Percentiles rank a stretch among this genome's conserved stretches.
Evolutionary conservation across 2,113 vertebrate genomes (phyloP).

Genomic region (Oncorhynchus kisutch): DNA sequence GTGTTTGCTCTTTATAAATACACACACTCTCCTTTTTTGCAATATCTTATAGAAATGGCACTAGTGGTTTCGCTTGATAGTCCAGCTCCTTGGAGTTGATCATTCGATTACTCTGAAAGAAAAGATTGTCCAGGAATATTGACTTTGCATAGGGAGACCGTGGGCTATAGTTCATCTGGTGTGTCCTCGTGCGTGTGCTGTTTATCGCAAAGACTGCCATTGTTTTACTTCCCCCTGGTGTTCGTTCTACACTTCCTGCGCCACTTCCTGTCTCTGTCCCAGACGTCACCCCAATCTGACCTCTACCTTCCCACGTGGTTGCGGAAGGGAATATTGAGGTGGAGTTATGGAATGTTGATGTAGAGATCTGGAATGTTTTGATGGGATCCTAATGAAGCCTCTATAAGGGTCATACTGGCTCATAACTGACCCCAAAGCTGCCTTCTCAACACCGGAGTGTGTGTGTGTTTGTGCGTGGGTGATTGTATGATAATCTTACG

Average conservation of each 20-base stretch:
- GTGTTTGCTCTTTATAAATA: no score
- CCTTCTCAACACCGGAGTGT: neutral
- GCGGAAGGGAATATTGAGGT: slow-evolving; percentile 7
- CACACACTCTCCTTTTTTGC: no score
- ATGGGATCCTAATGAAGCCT: neutral
- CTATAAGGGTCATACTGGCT: neutral
- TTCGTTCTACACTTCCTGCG: slow-evolving; percentile 52
- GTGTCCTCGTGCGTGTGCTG: slow-evolving; percentile 8
- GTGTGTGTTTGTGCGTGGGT: neutral
- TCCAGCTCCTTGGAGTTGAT: slow-evolving; percentile 3
- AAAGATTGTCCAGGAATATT: neutral
- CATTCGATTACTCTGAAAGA: slow-evolving; percentile 17
- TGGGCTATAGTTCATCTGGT: neutral
- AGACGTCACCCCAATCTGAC: slow-evolving; percentile 25
- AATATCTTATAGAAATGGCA: slow-evolving; percentile 23
- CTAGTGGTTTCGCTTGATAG: slow-evolving; percentile 26
- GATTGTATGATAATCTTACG: neutral
- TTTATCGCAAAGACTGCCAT: slow-evolving; percentile 24
- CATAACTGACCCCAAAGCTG: neutral
- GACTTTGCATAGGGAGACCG: neutral
- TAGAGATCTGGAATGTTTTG: slow-evolving; percentile 9
- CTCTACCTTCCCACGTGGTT: slow-evolving; percentile 4
- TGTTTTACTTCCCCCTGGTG: slow-evolving; percentile 41
- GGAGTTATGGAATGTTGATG: slow-evolving; percentile 14
- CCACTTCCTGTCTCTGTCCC: slow-evolving; percentile 53